A percentile compares a stretch with the other conserved stretches of the same genome.
Evolutionary conservation across 1,140 invertebrate species (phyloP).

Genomic region (Battus philenor): DNA sequence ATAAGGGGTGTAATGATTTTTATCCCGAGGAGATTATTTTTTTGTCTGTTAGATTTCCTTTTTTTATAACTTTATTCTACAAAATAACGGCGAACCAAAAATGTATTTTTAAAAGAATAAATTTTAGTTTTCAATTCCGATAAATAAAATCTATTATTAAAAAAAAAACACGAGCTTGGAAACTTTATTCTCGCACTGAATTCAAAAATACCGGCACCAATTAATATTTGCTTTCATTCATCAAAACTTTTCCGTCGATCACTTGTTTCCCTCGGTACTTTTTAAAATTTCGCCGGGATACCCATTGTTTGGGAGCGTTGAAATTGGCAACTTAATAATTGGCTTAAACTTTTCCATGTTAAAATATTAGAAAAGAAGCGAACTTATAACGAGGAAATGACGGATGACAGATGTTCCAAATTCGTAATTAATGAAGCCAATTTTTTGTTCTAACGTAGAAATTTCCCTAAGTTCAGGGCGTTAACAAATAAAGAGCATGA

Average conservation of each 20-base stretch:
- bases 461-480: slow-evolving; percentile 30
- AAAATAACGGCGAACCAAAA: no score
- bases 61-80: no score
- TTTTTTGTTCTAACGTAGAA: slow-evolving; percentile 41
- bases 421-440: slow-evolving; percentile 18
- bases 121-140: no score
- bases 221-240: slow-evolving; percentile 33
- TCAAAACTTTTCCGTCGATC: slow-evolving; percentile 24
- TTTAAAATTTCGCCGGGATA: slow-evolving; percentile 13
- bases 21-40: no score
- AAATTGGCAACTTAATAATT: slow-evolving; percentile 27
- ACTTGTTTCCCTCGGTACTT: slow-evolving; percentile 26
- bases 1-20: no score
- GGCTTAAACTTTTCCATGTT: slow-evolving; percentile 11
- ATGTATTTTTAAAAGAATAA: no score
- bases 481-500: slow-evolving; percentile 48
- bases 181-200: neutral
- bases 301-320: slow-evolving; percentile 17
- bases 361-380: slow-evolving; percentile 9
- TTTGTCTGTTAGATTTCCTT: no score
- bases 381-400: slow-evolving; percentile 9
- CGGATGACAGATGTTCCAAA: slow-evolving; percentile 2
- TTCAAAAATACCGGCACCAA: slow-evolving; percentile 23
- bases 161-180: neutral
- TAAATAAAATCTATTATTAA: neutral